Percentiles rank a stretch among this genome's conserved stretches.
phyloP scores from a whole-genome alignment of 2,113 vertebrate genomes.

The Mugil cephalus region DNA sequence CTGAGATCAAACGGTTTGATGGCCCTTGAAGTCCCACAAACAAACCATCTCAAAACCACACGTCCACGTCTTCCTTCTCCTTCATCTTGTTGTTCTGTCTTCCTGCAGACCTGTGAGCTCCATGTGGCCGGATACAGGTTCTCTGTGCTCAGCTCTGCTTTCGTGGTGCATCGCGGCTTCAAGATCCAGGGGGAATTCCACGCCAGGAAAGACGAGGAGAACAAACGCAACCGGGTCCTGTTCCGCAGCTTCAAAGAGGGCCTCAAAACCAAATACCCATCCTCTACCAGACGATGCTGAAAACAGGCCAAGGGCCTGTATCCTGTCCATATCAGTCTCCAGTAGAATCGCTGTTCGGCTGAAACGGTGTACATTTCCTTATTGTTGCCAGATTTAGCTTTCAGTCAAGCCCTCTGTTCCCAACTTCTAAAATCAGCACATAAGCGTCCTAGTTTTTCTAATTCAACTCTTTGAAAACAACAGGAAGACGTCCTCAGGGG shows the following conservation, averaged over 20 bases:
- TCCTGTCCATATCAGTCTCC: neutral
- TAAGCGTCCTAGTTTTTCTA: conserved; percentile 14
- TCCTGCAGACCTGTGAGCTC: conserved; percentile 89
- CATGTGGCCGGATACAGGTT: conserved; percentile 90
- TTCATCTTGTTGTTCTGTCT: neutral
- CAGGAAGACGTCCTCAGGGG: conserved; percentile 11
- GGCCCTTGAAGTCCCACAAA: too few species aligned
- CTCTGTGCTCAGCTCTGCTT: conserved; percentile 90
- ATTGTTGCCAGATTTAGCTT: conserved; percentile 27
- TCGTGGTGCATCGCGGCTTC: conserved; percentile 92
- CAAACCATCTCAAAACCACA: too few species aligned
- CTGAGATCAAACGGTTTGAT: too few species aligned
- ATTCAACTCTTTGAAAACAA: conserved; percentile 27
- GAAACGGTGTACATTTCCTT: neutral
- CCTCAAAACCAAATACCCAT: conserved; percentile 89
- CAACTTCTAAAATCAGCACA: conserved; percentile 7
- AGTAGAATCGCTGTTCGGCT: neutral
- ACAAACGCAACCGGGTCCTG: conserved; percentile 89
- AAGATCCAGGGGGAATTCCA: conserved; percentile 92
- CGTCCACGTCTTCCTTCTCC: too few species aligned
- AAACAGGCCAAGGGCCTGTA: neutral
- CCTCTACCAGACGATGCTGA: conserved; percentile 87
- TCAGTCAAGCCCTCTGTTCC: neutral
- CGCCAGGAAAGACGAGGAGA: conserved; percentile 91
- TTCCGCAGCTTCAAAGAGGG: conserved; percentile 94